Evolutionary conservation across 2,113 vertebrate species (phyloP), one percentile per base, ranked within the genome.

Genomic region (Ginglymostoma cirratum): DNA sequence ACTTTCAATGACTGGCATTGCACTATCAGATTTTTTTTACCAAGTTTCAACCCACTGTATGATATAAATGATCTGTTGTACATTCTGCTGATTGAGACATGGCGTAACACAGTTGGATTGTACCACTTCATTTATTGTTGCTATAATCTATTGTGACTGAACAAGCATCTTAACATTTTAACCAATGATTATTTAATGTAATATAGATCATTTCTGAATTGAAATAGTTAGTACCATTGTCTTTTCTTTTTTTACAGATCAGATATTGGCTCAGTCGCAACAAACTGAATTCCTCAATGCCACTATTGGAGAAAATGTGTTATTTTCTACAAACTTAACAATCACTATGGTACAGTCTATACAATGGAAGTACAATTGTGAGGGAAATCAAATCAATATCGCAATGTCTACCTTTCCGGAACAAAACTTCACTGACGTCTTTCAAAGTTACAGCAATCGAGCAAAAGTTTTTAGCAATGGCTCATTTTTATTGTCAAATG

Each of bases 171-270:
- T 45, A 34, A 72, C 7, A 3, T 30, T 95, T 95, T 48, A 95
- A 70, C 48, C 45, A 24, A 8, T 80, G 38, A 80, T 80, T 38
- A 83, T 42, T 45, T 19, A 45, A 83, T 23, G 38, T 5, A 42
- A 83, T 38, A 42, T 42, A 19, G 17, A 83, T 19, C 5, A 83
- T 45, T 90, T 65, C 52, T 55, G 27, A 61, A 70, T 48, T 52
- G 34, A 34, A 30, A 45, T 21, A 95, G 45, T 24, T 3, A 72
- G 12, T 95, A 24, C 0, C 48, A 12, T 95, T 72, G 42, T 45
- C 8, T 69, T 67, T 38, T 94, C n/a, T 95, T 95, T 95, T 24
- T 14, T 19, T 52, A 67, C 94, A 95, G 94, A 19, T 76, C 94
- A 76, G 24, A 95, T 52, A 6, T 24, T 95, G 94, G 7, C 67